Evolutionary conservation across 2,888 invertebrate genomes (phyloP).

Genomic region (Drosophila kuntzei): DNA sequence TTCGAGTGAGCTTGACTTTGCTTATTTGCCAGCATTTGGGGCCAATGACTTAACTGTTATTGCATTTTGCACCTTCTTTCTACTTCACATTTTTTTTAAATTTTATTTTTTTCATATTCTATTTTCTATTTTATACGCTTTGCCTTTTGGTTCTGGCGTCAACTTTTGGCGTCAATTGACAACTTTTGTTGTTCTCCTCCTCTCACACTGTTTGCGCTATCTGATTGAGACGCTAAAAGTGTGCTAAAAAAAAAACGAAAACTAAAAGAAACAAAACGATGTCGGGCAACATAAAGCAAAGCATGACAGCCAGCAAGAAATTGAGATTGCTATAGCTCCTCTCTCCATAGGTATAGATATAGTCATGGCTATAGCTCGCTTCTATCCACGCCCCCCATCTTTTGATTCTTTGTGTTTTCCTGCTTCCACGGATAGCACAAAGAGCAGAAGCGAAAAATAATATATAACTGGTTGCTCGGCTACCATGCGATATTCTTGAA

Average conservation of each 20-base stretch:
- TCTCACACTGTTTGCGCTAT: constrained; percentile 60
- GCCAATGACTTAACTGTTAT: constrained; percentile 78
- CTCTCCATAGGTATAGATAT: constrained; percentile 40
- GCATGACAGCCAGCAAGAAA: constrained; percentile 62
- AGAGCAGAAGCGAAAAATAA: constrained; percentile 16
- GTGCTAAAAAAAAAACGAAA: constrained; percentile 27
- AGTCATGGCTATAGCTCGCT: constrained; percentile 39
- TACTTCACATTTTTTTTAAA: constrained; percentile 1
- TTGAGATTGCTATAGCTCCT: constrained; percentile 58
- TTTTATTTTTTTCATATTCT: constrained; percentile 14
- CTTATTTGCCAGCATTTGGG: constrained; percentile 60
- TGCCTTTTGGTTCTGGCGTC: constrained; percentile 62
- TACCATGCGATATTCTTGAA: constrained; percentile 49
- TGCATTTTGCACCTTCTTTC: constrained; percentile 75
- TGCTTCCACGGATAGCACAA: constrained; percentile 32
- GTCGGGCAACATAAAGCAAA: constrained; percentile 56
- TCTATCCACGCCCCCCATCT: not conserved
- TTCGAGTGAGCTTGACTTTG: constrained; percentile 26
- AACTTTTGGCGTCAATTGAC: constrained; percentile 81
- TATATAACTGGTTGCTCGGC: constrained; percentile 27
- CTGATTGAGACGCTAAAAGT: constrained; percentile 76
- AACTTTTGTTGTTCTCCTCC: constrained; percentile 67
- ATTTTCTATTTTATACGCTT: constrained; percentile 41
- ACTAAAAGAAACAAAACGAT: constrained; percentile 34
- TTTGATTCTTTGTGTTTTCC: constrained; percentile 32